A percentile compares a stretch with the other conserved stretches of the same genome.
Evolutionary conservation across 2,797 vertebrate genomes (phyloP).

Genomic region (Gymnodraco acuticeps): DNA sequence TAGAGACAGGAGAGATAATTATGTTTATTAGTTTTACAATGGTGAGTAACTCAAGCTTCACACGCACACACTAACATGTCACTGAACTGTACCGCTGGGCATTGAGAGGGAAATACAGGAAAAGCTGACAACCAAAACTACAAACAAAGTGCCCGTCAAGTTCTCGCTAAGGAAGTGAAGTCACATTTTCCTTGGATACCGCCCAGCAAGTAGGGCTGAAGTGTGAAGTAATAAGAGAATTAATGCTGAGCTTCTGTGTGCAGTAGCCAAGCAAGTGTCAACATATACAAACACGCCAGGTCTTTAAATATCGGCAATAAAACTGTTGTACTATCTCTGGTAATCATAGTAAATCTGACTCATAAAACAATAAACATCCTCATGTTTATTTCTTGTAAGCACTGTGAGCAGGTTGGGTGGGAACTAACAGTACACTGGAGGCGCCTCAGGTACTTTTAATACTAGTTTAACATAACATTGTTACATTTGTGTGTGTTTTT

Average conservation of each 20-base stretch:
- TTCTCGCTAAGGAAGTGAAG: conserved; percentile 79
- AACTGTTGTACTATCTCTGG: conserved; percentile 39
- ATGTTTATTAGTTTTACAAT: conserved; percentile 59
- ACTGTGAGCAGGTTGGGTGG: background rate
- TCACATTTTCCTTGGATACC: conserved; percentile 80
- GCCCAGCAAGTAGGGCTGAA: conserved; percentile 63
- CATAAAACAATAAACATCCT: conserved; percentile 33
- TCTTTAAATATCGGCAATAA: conserved; percentile 44
- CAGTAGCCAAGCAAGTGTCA: conserved; percentile 67
- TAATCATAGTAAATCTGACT: conserved; percentile 22
- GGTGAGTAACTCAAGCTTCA: conserved; percentile 13
- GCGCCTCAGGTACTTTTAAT: background rate
- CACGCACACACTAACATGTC: conserved; percentile 24
- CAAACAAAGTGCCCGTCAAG: conserved; percentile 78
- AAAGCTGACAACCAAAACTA: conserved; percentile 76
- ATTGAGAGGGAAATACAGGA: conserved; percentile 59
- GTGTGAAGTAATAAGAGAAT: conserved; percentile 77
- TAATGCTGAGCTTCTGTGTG: conserved; percentile 78
- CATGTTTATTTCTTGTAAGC: conserved; percentile 6
- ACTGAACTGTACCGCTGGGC: conserved; percentile 43
- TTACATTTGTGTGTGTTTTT: too few species aligned
- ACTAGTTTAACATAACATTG: too few species aligned
- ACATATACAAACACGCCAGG: conserved; percentile 41
- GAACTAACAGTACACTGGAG: conserved; percentile 5
- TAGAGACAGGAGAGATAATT: conserved; percentile 47